Percentiles rank a stretch among this genome's conserved stretches.
Conservation (phyloP, 2,888 invertebrate genomes). For the Pemphredon lugubris region DNA sequence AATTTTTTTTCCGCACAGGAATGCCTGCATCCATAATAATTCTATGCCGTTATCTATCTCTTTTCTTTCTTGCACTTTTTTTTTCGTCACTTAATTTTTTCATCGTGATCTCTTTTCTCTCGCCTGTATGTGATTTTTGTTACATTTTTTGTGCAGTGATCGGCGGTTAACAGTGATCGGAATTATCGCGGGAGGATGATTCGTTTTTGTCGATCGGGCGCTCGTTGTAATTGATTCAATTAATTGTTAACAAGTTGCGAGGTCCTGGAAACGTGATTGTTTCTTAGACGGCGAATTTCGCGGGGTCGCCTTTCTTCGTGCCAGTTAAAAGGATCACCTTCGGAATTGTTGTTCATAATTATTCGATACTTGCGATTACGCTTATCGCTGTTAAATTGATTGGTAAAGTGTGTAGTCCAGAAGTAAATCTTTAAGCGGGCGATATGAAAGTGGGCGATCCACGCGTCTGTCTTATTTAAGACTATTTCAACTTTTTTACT, state of each 20-base stretch:
- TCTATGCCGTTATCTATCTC: conserved; percentile 5
- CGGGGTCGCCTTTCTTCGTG: conserved; percentile 17
- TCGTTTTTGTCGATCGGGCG: neutral
- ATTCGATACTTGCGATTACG: no score
- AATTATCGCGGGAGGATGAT: neutral
- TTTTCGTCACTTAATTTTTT: neutral
- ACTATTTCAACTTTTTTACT: no score
- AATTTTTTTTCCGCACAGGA: conserved; percentile 4
- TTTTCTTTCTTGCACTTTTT: conserved; percentile 9
- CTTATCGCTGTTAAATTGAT: no score
- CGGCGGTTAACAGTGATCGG: conserved; percentile 17
- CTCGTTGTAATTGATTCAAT: neutral
- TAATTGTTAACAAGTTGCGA: conserved; percentile 43
- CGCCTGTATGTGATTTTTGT: conserved; percentile 31
- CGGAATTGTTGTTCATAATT: neutral
- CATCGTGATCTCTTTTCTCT: conserved; percentile 11
- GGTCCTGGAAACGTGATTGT: conserved; percentile 66
- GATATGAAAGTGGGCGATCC: no score
- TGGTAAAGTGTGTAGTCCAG: no score
- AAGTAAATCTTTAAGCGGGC: no score
- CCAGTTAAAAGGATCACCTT: neutral
- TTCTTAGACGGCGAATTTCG: conserved; percentile 57
- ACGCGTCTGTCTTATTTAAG: no score
- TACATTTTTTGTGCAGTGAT: conserved; percentile 29
- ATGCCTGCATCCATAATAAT: conserved; percentile 31